These are phyloP conservation scores for Acrocephalus scirpaceus DNA, from an alignment of 2,797 vertebrate species.

Conservation along the genomic window DNA sequence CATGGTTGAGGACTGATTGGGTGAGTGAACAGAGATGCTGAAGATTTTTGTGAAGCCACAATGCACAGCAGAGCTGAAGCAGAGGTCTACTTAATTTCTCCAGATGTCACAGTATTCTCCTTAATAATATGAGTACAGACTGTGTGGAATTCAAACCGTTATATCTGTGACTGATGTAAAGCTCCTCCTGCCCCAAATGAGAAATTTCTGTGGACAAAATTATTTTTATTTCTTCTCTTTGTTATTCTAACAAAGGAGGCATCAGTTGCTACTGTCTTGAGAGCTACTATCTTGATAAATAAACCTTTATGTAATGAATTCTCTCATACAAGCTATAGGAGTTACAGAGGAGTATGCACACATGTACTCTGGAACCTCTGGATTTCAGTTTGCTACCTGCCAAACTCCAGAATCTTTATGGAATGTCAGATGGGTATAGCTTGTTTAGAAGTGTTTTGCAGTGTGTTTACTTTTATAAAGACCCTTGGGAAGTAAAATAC, in stretches of 20 bases:
- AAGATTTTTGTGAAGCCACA: not conserved
- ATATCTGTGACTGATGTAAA: not conserved
- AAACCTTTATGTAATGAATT: not conserved
- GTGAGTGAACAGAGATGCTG: not conserved
- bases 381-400: not conserved
- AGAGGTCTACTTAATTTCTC: not conserved
- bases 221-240: not conserved
- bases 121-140: not conserved
- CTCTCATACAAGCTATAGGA: not conserved
- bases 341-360: not conserved
- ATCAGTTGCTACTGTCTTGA: not conserved
- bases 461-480: not conserved
- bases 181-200: not conserved
- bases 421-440: not conserved
- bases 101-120: not conserved
- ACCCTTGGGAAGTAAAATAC: not conserved
- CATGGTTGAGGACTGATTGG: not conserved
- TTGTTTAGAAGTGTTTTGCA: not conserved
- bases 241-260: not conserved
- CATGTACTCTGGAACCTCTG: not conserved
- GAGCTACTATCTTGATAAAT: not conserved
- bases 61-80: not conserved
- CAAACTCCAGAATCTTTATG: not conserved
- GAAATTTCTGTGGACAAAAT: not conserved
- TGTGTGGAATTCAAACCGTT: not conserved